Evolutionary conservation across 2,113 vertebrate species (phyloP).

Genomic region (Mirounga angustirostris): DNA sequence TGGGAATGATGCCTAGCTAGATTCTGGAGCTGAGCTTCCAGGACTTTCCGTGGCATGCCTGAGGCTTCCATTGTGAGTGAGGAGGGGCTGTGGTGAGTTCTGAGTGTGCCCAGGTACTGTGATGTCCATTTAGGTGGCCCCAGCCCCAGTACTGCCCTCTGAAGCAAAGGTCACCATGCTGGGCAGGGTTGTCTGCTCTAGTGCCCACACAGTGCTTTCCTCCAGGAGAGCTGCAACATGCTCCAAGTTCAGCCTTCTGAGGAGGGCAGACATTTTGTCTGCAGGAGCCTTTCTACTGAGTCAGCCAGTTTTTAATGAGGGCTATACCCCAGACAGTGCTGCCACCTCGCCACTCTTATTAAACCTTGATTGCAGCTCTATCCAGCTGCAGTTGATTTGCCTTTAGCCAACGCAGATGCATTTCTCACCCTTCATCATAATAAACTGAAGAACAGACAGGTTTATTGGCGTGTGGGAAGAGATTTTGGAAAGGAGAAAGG

Average conservation of each 20-base stretch:
- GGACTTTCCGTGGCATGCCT: background rate
- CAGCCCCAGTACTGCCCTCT: background rate
- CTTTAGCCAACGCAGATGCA: background rate
- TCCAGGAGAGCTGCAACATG: rapidly evolving
- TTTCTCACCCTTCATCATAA: background rate
- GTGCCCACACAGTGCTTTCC: background rate
- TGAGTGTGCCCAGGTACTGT: background rate
- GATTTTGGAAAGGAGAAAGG: background rate
- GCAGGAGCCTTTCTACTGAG: background rate
- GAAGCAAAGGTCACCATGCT: background rate
- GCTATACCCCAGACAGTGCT: background rate
- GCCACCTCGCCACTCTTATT: background rate
- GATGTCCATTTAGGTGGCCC: background rate
- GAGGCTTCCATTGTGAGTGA: background rate
- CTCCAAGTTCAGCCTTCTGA: background rate
- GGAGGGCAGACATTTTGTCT: background rate
- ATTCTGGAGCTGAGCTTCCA: background rate
- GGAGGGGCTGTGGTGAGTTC: background rate
- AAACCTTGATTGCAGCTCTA: background rate
- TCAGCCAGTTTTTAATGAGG: background rate
- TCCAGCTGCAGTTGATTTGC: background rate
- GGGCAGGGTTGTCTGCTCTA: background rate
- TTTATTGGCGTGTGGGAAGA: background rate
- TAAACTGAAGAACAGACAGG: background rate
- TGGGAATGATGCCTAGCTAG: background rate